Conservation (phyloP, 92 coral and sea anemone genomes). For the Porites divaricata region DNA sequence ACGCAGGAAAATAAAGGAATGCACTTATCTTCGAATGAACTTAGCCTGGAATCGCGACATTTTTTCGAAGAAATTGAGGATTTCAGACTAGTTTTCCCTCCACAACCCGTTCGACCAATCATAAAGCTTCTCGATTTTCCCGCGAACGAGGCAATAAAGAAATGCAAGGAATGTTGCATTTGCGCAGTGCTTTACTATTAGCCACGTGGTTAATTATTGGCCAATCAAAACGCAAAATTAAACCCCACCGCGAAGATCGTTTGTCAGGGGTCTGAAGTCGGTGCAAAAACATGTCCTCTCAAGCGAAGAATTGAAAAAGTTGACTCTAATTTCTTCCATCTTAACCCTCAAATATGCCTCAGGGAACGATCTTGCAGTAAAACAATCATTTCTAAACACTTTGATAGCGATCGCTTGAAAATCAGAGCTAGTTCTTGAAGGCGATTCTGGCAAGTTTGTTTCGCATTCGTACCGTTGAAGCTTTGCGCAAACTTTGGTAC, state of each 20-base stretch:
- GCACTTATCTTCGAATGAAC: not conserved
- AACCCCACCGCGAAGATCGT: slow-evolving; percentile 99
- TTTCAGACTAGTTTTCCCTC: slow-evolving; percentile 77
- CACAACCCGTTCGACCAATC: slow-evolving; percentile 75
- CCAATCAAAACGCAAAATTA: slow-evolving; percentile 98
- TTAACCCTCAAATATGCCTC: slow-evolving; percentile 52
- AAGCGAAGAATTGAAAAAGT: slow-evolving; percentile 57
- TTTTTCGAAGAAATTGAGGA: not conserved
- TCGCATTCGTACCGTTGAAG: slow-evolving; percentile 9
- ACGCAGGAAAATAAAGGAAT: slow-evolving; percentile 7
- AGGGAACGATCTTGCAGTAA: slow-evolving; percentile 61
- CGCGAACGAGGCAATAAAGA: slow-evolving; percentile 99
- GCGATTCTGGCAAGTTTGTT: slow-evolving; percentile 41
- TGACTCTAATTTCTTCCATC: slow-evolving; percentile 34
- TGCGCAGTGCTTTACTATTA: slow-evolving; percentile 65
- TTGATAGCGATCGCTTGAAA: slow-evolving; percentile 52
- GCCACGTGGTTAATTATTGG: slow-evolving; percentile 95
- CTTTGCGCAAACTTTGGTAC: slow-evolving; percentile 56
- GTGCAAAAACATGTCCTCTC: slow-evolving; percentile 99
- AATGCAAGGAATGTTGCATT: slow-evolving; percentile 84
- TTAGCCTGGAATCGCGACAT: not conserved
- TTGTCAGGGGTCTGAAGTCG: slow-evolving; percentile 98
- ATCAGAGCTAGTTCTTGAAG: slow-evolving; percentile 35
- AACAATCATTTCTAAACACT: slow-evolving; percentile 30
- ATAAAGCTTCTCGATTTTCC: slow-evolving; percentile 72